Conservation (phyloP, 2,113 vertebrate genomes). For the Psilopsiagon aymara region DNA sequence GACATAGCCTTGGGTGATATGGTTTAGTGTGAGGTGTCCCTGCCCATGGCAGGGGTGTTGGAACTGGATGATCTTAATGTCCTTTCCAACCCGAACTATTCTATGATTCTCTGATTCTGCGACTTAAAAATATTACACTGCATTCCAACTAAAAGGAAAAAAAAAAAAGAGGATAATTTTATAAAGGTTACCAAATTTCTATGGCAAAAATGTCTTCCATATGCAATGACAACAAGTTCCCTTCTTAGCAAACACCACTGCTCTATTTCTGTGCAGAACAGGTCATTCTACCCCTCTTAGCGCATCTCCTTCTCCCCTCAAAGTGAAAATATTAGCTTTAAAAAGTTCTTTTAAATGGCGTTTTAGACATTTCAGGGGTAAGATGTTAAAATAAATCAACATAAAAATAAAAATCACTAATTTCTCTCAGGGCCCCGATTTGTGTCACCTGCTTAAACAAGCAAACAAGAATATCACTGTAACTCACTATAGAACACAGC, state of each 20-base stretch:
- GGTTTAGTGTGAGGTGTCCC: too few relatives aligned
- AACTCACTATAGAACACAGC: not conserved
- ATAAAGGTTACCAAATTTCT: not conserved
- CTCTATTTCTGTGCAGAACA: not conserved
- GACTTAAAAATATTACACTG: not conserved
- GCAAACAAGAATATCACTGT: not conserved
- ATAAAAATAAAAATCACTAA: not conserved
- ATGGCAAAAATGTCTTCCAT: not conserved
- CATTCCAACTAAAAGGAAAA: not conserved
- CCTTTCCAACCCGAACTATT: too few relatives aligned
- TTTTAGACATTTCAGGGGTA: not conserved
- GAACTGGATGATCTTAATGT: too few relatives aligned
- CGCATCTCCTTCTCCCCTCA: not conserved
- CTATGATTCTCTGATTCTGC: too few relatives aligned
- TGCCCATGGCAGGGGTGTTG: too few relatives aligned
- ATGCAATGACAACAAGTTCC: not conserved
- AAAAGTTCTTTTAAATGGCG: not conserved
- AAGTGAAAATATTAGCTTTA: not conserved
- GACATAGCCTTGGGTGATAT: too few relatives aligned
- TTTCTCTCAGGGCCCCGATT: not conserved
- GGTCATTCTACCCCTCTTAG: not conserved
- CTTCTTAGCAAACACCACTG: not conserved
- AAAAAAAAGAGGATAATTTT: not conserved
- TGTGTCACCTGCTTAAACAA: not conserved
- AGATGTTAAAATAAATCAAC: not conserved